phyloP scores from a whole-genome alignment of 2,888 invertebrate genomes.

The Brachypterus glaber region DNA sequence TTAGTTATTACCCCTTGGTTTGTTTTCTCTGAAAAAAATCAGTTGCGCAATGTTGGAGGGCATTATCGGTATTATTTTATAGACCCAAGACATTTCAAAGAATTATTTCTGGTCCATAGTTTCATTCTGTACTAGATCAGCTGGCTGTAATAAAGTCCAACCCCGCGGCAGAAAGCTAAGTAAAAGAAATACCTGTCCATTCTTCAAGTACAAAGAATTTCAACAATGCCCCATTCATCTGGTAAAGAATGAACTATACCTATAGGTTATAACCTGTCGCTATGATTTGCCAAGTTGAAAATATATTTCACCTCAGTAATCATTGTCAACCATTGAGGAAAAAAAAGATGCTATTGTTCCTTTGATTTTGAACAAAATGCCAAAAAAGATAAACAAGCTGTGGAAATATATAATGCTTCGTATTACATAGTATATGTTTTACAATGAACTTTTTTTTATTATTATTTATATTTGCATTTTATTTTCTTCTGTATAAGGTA shows the following conservation, averaged over 20 bases:
- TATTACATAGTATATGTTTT: no score
- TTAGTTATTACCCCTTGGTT: no score
- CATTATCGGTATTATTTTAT: no score
- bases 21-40: no score
- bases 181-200: constrained; percentile 37
- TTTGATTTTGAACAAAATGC: no score
- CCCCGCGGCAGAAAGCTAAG: constrained; percentile 30
- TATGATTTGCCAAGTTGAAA: constrained; percentile 39
- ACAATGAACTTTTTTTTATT: no score
- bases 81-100: constrained; percentile 23
- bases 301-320: constrained; percentile 38
- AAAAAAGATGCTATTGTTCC: constrained; percentile 21
- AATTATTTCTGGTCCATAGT: constrained; percentile 24
- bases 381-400: no score
- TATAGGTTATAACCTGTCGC: constrained; percentile 39
- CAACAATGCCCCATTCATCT: constrained; percentile 31
- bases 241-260: constrained; percentile 34
- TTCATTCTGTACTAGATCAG: constrained; percentile 19
- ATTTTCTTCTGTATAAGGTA: no score
- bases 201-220: constrained; percentile 29
- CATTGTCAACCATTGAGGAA: constrained; percentile 35
- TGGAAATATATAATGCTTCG: no score
- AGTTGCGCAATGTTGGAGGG: no score
- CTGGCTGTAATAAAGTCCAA: constrained; percentile 18
- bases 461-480: no score